Percentiles rank a stretch among this genome's conserved stretches.
phyloP scores from a whole-genome alignment of 2,797 vertebrate species.

The Pteropus rufus region DNA sequence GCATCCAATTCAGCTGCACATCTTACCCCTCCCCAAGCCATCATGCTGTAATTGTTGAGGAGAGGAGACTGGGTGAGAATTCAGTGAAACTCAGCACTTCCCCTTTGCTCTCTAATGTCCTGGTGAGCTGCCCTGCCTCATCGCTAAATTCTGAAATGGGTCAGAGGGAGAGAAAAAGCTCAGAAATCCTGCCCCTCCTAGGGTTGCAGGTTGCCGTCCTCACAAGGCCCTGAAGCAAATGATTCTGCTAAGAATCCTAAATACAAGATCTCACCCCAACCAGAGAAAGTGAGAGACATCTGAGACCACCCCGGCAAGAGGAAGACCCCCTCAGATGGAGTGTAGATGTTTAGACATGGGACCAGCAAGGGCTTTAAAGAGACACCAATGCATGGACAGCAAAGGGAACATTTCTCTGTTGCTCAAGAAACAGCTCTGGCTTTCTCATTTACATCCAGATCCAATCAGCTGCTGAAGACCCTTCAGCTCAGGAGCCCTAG shows the following conservation, averaged over 20 bases:
- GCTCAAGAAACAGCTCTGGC: not conserved
- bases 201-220: not conserved
- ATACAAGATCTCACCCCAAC: not conserved
- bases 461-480: not conserved
- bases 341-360: not conserved
- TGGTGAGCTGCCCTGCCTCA: not conserved
- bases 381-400: not conserved
- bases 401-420: not conserved
- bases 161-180: not conserved
- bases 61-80: not conserved
- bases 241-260: not conserved
- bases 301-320: not conserved
- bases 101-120: not conserved
- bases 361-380: not conserved
- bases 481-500: too few species aligned
- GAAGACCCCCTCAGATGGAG: not conserved
- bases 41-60: not conserved
- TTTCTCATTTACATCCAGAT: not conserved
- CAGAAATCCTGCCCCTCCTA: not conserved
- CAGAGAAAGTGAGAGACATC: not conserved
- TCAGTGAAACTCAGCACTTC: not conserved
- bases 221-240: not conserved
- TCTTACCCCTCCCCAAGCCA: not conserved
- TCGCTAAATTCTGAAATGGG: not conserved
- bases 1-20: not conserved